These are phyloP conservation scores for Spicauda simplicius DNA, from an alignment of 2,888 invertebrate genomes.

Conservation along the genomic window DNA sequence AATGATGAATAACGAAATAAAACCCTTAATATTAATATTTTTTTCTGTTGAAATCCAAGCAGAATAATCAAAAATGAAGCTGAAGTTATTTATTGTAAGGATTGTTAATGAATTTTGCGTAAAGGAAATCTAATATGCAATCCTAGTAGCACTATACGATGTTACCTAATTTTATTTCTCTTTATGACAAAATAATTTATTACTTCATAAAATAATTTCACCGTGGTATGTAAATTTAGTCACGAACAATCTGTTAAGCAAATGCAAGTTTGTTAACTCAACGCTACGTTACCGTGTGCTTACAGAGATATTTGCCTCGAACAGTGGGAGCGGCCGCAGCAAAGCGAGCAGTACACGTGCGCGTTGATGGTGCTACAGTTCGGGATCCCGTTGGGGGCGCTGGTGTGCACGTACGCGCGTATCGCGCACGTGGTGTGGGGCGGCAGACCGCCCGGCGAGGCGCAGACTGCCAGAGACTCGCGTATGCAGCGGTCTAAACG, in stretches of 20 bases:
- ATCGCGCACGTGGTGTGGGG: conserved; percentile 96
- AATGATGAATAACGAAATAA: too few relatives aligned
- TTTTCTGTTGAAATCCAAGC: too few relatives aligned
- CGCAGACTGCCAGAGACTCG: conserved; percentile 92
- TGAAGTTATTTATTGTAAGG: too few relatives aligned
- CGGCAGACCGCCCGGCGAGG: conserved; percentile 93
- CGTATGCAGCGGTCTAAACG: conserved; percentile 93
- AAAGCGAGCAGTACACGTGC: conserved; percentile 90
- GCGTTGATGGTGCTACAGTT: conserved; percentile 93
- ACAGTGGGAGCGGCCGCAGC: conserved; percentile 87
- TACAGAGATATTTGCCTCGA: conserved; percentile 89
- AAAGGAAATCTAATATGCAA: too few relatives aligned
- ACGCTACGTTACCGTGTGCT: conserved; percentile 46
- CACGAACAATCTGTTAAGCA: background rate
- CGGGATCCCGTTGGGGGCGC: conserved; percentile 90
- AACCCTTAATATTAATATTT: too few relatives aligned
- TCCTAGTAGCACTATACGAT: too few relatives aligned
- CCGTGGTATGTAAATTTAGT: background rate
- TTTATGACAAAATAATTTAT: background rate
- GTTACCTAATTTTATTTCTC: too few relatives aligned
- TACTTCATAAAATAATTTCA: background rate
- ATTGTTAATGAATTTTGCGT: too few relatives aligned
- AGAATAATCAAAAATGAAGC: too few relatives aligned
- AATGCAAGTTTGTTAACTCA: background rate
- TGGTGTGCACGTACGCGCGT: conserved; percentile 93